Base-by-base conservation (phyloP, 53 echinoderm and acorn worm species). In the Holothuria leucospilota region DNA sequence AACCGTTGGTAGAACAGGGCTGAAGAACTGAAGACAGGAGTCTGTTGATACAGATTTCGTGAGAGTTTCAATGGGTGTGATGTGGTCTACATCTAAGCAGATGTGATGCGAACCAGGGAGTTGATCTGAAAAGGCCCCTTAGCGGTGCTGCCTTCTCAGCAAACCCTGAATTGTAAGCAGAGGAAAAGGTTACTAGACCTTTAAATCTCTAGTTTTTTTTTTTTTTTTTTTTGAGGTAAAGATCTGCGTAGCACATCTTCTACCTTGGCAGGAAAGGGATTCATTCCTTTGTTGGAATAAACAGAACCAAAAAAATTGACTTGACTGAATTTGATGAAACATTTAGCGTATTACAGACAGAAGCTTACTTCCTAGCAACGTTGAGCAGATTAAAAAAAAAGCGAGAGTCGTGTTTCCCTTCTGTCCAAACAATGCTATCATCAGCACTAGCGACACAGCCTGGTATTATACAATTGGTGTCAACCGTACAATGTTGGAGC, bases 401-500 rank as follows among this genome's bases (percentile, higher is more conserved):
- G n/a, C n/a, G n/a, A n/a, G n/a, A n/a, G n/a, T n/a, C n/a, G n/a
- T n/a, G n/a, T n/a, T n/a, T n/a, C n/a, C n/a, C n/a, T n/a, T n/a
- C n/a, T n/a, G n/a, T n/a, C n/a, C n/a, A n/a, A n/a, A n/a, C n/a
- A n/a, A n/a, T n/a, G n/a, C n/a, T n/a, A n/a, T n/a, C n/a, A n/a
- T n/a, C n/a, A n/a, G n/a, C n/a, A n/a, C n/a, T n/a, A n/a, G n/a
- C n/a, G n/a, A n/a, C 59, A 51, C 88, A 92, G 29, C 90, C 90
- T 60, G 90, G 85, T 29, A 93, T 70, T n/a, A 82, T 64, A 8
- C 69, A 49, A 38, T 81, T 72, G 52, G 88, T 93, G 24, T 84
- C 29, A 69, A 80, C 82, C 94, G 88, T 93, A 27, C 53, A 73
- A 34, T 88, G 89, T 58, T 94, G 89, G 72, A 94, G 91, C 29